Base-by-base conservation (phyloP, 2,797 vertebrate genomes). In the Cetoscarus ocellatus region DNA sequence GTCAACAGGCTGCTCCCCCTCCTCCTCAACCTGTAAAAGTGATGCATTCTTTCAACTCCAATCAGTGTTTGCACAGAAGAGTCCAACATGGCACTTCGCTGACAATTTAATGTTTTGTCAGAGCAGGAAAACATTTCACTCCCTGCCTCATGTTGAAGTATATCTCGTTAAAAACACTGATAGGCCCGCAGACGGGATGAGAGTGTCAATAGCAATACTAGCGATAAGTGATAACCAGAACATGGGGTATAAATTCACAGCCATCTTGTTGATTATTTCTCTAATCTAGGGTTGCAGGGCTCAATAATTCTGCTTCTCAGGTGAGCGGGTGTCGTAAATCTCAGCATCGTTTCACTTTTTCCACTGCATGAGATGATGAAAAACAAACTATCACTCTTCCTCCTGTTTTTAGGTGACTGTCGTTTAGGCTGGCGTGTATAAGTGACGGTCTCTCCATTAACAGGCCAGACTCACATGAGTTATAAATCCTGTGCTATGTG, bases 361-460 rank as follows among this genome's bases (percentile, higher is more conserved):
- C 58, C 63, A 57, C 71, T 39, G 78, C 13, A 60, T n/a, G 80
- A 73, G 87, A 92, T 91, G 92, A 91, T 92, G 90, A 91, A 93
- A 92, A 88, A 89, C 88, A 91, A 90, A 93, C 93, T 87, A 92
- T 93, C 85, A 92, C 86, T 92, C 88, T 93, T 91, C 84, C 71
- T 64, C 84, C 84, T 88, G 86, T 91, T 94, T 90, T 87, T 88
- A 93, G 79, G 82, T 72, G 83, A 77, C 84, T 83, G 91, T 88
- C 81, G 89, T 91, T 93, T 91, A 86, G 88, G 89, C 80, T 87
- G 86, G 88, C 84, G 74, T 90, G 90, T 91, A 93, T 91, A 94
- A 93, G 91, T 91, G 88, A 82, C 72, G 56, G 91, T 82, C 87
- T 92, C 84, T 92, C 88, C 86, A 92, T 93, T 92, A 88, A 91